Evolutionary conservation across 2,113 vertebrate genomes (phyloP).

Genomic region (Hippolais icterina): DNA sequence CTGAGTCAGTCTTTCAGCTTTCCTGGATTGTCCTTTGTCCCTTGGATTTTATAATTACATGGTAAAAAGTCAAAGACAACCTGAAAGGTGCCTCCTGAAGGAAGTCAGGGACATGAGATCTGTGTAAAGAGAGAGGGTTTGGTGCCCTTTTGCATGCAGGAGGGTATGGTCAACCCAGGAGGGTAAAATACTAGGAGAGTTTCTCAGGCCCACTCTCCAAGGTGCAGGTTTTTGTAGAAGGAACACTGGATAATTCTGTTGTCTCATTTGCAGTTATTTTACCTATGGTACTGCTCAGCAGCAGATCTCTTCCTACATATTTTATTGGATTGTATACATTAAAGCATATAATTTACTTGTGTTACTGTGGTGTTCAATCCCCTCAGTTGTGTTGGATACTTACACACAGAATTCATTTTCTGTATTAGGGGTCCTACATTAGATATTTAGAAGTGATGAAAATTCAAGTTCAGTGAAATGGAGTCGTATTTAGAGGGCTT

Average conservation of each 20-base stretch:
- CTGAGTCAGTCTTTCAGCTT: background rate
- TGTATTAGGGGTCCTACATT: background rate
- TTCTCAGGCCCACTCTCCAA: background rate
- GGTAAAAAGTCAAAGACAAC: background rate
- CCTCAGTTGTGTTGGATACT: background rate
- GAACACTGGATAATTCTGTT: background rate
- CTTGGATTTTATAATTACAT: background rate
- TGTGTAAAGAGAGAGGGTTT: background rate
- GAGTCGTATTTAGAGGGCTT: background rate
- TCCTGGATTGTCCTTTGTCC: background rate
- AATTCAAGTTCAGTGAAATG: background rate
- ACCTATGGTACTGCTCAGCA: background rate
- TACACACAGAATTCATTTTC: background rate
- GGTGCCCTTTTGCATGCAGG: background rate
- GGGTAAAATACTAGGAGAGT: background rate
- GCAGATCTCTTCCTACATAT: background rate
- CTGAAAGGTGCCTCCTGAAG: background rate
- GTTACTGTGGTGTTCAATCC: background rate
- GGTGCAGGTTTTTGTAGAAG: background rate
- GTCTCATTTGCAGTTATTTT: background rate
- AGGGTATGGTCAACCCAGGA: background rate
- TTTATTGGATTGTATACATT: background rate
- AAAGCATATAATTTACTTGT: background rate
- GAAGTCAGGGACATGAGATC: background rate
- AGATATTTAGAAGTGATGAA: background rate